phyloP scores from a whole-genome alignment of 2,888 invertebrate species.

The Emmelina monodactyla region DNA sequence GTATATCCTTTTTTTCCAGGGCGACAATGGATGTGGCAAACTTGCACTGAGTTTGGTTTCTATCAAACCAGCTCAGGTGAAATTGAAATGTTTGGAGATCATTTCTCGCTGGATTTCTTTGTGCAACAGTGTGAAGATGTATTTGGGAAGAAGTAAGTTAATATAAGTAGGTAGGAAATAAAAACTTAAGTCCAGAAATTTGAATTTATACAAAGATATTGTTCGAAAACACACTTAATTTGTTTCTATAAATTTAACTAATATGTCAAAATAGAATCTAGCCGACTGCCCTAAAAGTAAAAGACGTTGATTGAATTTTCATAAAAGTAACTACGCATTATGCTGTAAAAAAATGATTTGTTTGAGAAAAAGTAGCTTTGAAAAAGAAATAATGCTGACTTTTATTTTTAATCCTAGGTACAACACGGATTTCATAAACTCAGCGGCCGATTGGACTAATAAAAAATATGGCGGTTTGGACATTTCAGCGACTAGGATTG shows the following conservation, averaged over 20 bases:
- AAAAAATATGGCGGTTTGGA: slow-evolving; percentile 79
- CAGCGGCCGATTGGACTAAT: slow-evolving; percentile 76
- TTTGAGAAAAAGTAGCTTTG: neutral
- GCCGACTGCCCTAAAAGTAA: too few species aligned
- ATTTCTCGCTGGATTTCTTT: slow-evolving; percentile 80
- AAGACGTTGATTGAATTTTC: too few species aligned
- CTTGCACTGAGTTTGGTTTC: slow-evolving; percentile 95
- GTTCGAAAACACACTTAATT: too few species aligned
- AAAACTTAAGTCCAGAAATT: too few species aligned
- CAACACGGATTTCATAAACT: slow-evolving; percentile 65
- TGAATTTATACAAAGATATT: too few species aligned
- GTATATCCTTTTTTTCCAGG: slow-evolving; percentile 53
- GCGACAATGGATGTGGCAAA: slow-evolving; percentile 94
- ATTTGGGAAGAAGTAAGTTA: slow-evolving; percentile 74
- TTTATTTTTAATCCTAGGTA: too few species aligned
- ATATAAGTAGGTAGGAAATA: slow-evolving; percentile 2
- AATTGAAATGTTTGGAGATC: slow-evolving; percentile 75
- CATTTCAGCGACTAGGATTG: slow-evolving; percentile 74
- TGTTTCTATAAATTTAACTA: too few species aligned
- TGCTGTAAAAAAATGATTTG: neutral
- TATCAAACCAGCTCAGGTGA: slow-evolving; percentile 85
- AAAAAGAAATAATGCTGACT: neutral
- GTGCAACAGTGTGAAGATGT: slow-evolving; percentile 83
- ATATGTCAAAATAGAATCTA: too few species aligned
- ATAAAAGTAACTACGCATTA: too few species aligned